Base-by-base conservation (phyloP, 92 coral and sea anemone species). In the Plumapathes pennacea region DNA sequence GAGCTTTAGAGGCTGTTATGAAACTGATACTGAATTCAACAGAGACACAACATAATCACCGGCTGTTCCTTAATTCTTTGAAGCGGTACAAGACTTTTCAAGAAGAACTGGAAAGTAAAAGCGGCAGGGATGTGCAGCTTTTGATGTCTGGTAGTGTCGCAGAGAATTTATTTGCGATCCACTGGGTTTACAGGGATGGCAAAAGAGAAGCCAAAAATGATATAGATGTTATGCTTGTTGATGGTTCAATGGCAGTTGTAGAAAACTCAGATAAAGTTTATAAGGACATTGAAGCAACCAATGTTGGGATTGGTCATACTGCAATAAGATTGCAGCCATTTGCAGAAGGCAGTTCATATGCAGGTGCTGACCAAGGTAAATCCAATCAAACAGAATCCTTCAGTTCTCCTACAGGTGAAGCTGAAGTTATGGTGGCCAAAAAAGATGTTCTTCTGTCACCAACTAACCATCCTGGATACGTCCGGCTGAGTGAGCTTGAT, bases 141-240 rank as follows among this genome's bases (percentile, higher is more conserved):
- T 36, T 70, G 47, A 47, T 59, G 69, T 59, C 77, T 59, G 69
- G 77, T 11, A 70, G 77, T n/a, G 45, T 70, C n/a, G 60, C 77
- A 22, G 77, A 70, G 23, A 10, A 29, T 60, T 60, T 70, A 47
- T 70, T 58, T 70, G 77, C 77, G 12, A 46, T 18, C 20, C 77
- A 70, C 43, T 70, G 77, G 77, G 69, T 59, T 11, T 70, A 70
- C 53, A 58, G 38, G 60, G 61, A 70, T 50, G 69, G 77, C 3
- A 70, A 22, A 59, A 34, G 77, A 33, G 77, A 70, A 21, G 77
- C 77, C 18, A 48, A 22, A 17, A 70, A 70, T 59, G 77, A 70
- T 47, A 59, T 70, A 18, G 77, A 70, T n/a, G 45, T 70, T 48
- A 70, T 70, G 77, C 69, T 70, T 57, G 69, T 70, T n/a, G 77